A percentile compares a stretch with the other conserved stretches of the same genome.
Conservation (phyloP, 1,140 invertebrate genomes). For the Zaprionus africanus region DNA sequence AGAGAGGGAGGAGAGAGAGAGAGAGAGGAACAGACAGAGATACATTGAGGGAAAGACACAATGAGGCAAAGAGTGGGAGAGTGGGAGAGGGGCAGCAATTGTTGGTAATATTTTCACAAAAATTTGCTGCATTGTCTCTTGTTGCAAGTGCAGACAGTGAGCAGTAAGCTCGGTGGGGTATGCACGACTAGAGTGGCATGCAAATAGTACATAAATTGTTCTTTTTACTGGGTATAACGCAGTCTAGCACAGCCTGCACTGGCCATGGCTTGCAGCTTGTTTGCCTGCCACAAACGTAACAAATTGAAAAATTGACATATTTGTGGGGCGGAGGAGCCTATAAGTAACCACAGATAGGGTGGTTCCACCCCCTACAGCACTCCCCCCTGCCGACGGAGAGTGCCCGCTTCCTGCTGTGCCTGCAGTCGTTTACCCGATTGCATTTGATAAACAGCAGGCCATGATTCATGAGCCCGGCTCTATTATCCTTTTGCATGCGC, state of each 20-base stretch:
- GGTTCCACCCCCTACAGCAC: background rate
- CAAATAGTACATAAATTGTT: background rate
- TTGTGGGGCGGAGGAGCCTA: constrained; percentile 30
- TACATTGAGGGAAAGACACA: background rate
- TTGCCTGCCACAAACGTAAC: constrained; percentile 47
- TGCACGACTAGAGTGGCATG: background rate
- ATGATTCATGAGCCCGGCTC: constrained; percentile 73
- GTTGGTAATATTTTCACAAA: constrained; percentile 28
- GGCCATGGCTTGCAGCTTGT: constrained; percentile 21
- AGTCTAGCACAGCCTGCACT: background rate
- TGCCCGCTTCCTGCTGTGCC: background rate
- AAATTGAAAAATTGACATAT: constrained; percentile 77
- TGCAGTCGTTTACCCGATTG: constrained; percentile 37
- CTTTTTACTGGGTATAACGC: constrained; percentile 1
- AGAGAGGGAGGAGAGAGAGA: background rate
- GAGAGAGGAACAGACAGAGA: background rate
- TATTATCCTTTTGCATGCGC: constrained; percentile 68
- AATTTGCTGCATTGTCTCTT: constrained; percentile 26
- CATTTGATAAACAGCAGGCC: constrained; percentile 69
- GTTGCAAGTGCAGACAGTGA: background rate
- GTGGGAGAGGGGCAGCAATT: background rate
- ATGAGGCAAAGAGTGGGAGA: too few species aligned
- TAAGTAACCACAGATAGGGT: constrained; percentile 65
- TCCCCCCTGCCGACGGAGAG: background rate
- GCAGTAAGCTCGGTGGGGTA: background rate